These are phyloP conservation scores for Tiphia femorata DNA, from an alignment of 2,888 invertebrate genomes.

Conservation along the genomic window DNA sequence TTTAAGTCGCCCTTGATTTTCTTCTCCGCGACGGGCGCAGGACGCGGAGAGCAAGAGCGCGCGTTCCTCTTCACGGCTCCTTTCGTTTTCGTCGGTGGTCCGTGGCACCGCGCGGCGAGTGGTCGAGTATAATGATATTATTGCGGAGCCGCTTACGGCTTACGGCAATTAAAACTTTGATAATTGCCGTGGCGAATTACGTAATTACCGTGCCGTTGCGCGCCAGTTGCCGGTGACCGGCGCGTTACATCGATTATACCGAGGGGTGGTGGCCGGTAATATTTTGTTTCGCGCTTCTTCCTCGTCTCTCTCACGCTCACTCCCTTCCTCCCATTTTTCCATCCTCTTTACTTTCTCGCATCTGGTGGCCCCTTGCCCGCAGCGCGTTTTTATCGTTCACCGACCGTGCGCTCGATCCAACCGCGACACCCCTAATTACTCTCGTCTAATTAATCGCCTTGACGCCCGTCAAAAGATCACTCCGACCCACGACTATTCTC, in stretches of 20 bases:
- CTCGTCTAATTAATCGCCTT: no score
- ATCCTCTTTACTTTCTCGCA: no score
- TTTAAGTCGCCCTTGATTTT: not conserved
- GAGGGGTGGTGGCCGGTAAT: not conserved
- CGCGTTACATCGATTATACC: not conserved
- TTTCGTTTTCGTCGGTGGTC: not conserved
- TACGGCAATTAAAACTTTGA: conserved; percentile 63
- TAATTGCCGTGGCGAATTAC: conserved; percentile 62
- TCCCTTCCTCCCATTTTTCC: not conserved
- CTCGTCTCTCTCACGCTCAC: not conserved
- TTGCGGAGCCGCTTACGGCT: conserved; percentile 57
- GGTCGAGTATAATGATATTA: conserved; percentile 56
- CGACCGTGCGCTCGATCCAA: no score
- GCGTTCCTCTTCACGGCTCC: conserved; percentile 13
- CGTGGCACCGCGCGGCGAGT: conserved; percentile 22
- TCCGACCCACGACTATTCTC: no score
- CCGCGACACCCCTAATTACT: no score
- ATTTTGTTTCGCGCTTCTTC: not conserved
- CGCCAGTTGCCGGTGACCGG: conserved; percentile 7
- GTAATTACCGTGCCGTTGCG: conserved; percentile 44
- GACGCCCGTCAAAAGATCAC: no score
- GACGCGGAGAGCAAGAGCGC: no score
- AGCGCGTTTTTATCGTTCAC: no score
- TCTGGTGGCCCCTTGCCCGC: no score
- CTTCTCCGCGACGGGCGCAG: no score